Base-by-base conservation (phyloP, 2,797 vertebrate genomes). In the Glossophaga mutica region DNA sequence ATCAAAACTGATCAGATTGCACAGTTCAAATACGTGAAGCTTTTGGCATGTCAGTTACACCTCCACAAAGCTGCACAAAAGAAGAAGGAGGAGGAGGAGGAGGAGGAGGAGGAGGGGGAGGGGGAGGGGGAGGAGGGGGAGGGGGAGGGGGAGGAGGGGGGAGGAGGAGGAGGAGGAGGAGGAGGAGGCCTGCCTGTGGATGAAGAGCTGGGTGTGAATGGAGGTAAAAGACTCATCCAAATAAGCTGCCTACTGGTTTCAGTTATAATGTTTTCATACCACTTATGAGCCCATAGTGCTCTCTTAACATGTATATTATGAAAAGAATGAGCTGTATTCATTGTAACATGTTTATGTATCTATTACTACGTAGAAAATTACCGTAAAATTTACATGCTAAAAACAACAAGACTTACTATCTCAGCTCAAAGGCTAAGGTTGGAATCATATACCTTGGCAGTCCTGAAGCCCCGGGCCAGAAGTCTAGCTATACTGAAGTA, bases 401-500 rank as follows among this genome's bases (percentile, higher is more conserved):
- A 62, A 46, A 46, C 18, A 89, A 62, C 15, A 87, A 22, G 6
- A 78, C 62, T 39, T 76, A 34, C 44, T 24, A n/a, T 68, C 55
- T 62, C 78, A 12, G 0, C 11, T 68, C 46, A 10, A 48, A 82
- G 26, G 11, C 22, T 87, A 15, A 74, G 34, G 42, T n/a, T 87
- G 34, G 9, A 16, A 55, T 48, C 10, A 2, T 34, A 7, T 0
- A 34, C 4, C 26, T 16, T 29, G 9, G 39, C 6, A 50, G 6
- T n/a, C 29, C 1, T 50, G 42, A 77, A 71, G 19, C 1, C n/a
- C 46, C 24, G 29, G 4, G 16, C 2, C 59, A 48, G 34, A 76
- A 42, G 4, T n/a, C 8, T 1, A 21, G 32, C 3, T 77, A 3
- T 1, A 4, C 0, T 14, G 9, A 42, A 46, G 16, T 11, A 52